phyloP scores from a whole-genome alignment of 2,113 vertebrate species.

The Sardina pilchardus region DNA sequence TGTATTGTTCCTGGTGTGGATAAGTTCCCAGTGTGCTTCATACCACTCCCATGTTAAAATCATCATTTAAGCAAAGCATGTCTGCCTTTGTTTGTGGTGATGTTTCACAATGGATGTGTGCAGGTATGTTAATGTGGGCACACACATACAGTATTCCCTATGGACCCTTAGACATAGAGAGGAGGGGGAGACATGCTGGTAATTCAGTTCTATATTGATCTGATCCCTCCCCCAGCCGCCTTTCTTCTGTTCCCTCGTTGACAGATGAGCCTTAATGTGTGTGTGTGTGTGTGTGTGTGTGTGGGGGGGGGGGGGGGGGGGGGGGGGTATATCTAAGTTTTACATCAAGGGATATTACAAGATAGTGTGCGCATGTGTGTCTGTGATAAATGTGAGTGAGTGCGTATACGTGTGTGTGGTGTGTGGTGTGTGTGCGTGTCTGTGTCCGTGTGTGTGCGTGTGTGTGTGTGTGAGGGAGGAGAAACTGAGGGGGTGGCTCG shows the following conservation, averaged over 20 bases:
- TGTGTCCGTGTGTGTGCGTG: constrained; percentile 29
- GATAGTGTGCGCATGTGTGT: constrained; percentile 15
- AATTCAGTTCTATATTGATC: constrained; percentile 58
- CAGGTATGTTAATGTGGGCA: constrained; percentile 21
- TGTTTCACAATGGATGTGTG: constrained; percentile 24
- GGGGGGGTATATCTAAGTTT: constrained; percentile 34
- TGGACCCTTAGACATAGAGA: constrained; percentile 31
- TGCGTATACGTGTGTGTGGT: constrained; percentile 26
- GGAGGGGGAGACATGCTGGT: constrained; percentile 33
- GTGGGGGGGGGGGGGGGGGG: constrained; percentile 28
- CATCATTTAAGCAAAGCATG: neutral
- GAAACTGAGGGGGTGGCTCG: constrained; percentile 48
- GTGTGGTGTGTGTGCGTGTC: neutral
- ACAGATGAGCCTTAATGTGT: constrained; percentile 36
- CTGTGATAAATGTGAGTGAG: neutral
- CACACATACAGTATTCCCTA: constrained; percentile 33
- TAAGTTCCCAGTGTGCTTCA: neutral
- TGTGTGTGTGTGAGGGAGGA: constrained; percentile 44
- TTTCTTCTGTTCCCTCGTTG: constrained; percentile 27
- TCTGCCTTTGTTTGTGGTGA: neutral
- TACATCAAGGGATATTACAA: neutral
- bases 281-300: constrained; percentile 27
- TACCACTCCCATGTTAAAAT: neutral
- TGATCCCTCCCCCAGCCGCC: constrained; percentile 46
- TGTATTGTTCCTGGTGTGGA: neutral